Percentiles rank a stretch among this genome's conserved stretches.
Conservation (phyloP, 2,888 invertebrate species). For the Dryadula phaetusa region DNA sequence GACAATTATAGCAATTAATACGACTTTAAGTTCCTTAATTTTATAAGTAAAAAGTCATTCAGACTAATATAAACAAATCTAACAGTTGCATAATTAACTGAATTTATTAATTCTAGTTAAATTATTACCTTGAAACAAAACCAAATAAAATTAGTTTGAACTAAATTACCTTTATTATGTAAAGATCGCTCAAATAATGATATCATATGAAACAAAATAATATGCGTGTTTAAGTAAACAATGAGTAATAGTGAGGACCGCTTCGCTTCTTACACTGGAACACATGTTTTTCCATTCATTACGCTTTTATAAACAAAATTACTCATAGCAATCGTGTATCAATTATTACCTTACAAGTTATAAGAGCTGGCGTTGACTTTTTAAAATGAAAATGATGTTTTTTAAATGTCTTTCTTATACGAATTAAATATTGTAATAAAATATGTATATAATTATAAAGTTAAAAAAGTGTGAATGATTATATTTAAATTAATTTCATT, state of each 20-base stretch:
- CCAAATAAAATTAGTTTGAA: conserved; percentile 21
- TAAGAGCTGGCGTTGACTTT: conserved; percentile 38
- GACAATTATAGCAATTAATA: no score
- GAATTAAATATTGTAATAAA: background rate
- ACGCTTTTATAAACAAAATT: conserved; percentile 50
- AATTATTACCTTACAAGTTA: conserved; percentile 46
- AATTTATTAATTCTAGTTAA: no score
- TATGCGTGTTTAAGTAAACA: conserved; percentile 27
- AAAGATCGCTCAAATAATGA: conserved; percentile 33
- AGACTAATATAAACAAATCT: no score
- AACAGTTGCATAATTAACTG: no score
- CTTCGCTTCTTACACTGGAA: conserved; percentile 31
- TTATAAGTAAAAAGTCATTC: no score
- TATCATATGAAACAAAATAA: conserved; percentile 32
- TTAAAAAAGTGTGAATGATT: no score
- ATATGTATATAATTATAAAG: background rate
- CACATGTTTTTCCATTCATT: conserved; percentile 48
- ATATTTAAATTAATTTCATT: no score
- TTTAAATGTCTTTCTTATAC: no score
- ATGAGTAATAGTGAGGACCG: conserved; percentile 37
- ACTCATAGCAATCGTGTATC: conserved; percentile 48
- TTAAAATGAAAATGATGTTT: no score
- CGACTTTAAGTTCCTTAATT: no score
- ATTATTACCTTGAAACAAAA: background rate
- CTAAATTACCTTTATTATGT: conserved; percentile 20